Conservation (phyloP, 2,888 invertebrate genomes). For the Apeira syringaria region DNA sequence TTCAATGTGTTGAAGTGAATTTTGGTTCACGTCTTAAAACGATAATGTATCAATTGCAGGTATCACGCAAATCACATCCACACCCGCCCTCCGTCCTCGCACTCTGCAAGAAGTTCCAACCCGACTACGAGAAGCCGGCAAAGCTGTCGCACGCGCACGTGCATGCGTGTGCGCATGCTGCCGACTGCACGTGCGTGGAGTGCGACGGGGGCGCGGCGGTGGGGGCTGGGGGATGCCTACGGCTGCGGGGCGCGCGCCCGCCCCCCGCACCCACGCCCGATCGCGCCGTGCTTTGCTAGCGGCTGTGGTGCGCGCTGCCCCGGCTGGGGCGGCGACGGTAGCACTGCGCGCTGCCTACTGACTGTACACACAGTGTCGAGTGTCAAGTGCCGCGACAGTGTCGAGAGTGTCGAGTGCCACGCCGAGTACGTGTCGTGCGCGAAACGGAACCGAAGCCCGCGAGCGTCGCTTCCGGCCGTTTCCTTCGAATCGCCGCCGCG, state of each 20-base stretch:
- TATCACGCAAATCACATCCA: slow-evolving; percentile 83
- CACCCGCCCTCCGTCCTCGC: slow-evolving; percentile 81
- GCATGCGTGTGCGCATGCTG: slow-evolving; percentile 15
- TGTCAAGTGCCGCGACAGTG: too few relatives aligned
- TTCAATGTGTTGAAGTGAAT: too few relatives aligned
- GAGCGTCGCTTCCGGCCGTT: neutral
- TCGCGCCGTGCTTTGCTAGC: slow-evolving; percentile 68
- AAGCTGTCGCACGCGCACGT: slow-evolving; percentile 44
- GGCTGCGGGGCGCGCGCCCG: slow-evolving; percentile 37
- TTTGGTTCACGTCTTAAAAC: too few relatives aligned
- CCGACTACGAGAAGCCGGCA: slow-evolving; percentile 78
- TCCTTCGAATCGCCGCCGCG: slow-evolving; percentile 22
- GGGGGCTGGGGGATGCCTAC: slow-evolving; percentile 34
- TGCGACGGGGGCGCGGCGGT: slow-evolving; percentile 39
- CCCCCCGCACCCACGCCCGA: slow-evolving; percentile 40
- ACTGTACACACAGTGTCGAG: too few relatives aligned
- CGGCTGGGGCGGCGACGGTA: slow-evolving; percentile 15
- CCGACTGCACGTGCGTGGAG: slow-evolving; percentile 33
- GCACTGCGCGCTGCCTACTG: neutral
- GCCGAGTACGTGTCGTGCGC: neutral
- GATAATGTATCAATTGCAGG: too few relatives aligned
- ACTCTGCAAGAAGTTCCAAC: slow-evolving; percentile 81
- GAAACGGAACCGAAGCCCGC: neutral
- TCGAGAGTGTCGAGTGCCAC: too few relatives aligned
- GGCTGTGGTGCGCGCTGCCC: slow-evolving; percentile 34